A percentile compares a stretch with the other conserved stretches of the same genome.
Evolutionary conservation across 2,113 vertebrate genomes (phyloP).

Genomic region (Solea solea): DNA sequence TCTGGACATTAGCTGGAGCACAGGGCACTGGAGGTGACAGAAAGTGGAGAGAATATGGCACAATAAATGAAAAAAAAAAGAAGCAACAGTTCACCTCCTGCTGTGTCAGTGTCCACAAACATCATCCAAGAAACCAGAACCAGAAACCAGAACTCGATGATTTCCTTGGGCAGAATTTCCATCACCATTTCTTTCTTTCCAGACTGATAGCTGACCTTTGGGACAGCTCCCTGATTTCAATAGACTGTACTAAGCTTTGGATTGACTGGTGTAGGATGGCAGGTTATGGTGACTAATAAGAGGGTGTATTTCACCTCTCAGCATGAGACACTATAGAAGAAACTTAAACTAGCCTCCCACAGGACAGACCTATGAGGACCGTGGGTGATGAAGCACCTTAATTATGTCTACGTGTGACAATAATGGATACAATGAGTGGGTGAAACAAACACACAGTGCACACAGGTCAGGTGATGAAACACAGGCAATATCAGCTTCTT

Average conservation of each 20-base stretch:
- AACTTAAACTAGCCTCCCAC: slow-evolving; percentile 31
- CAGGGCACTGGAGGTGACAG: slow-evolving; percentile 74
- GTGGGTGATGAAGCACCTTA: slow-evolving; percentile 13
- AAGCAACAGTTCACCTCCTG: background rate
- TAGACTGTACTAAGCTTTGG: slow-evolving; percentile 29
- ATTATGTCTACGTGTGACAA: slow-evolving; percentile 7
- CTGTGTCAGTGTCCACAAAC: background rate
- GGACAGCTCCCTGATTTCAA: slow-evolving; percentile 38
- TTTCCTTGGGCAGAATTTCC: background rate
- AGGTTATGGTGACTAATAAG: slow-evolving; percentile 15
- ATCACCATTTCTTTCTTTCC: slow-evolving; percentile 22
- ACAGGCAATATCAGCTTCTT: too few relatives aligned
- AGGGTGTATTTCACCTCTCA: slow-evolving; percentile 24
- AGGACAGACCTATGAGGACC: slow-evolving; percentile 7
- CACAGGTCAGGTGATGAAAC: slow-evolving; percentile 1
- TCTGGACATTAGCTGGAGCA: slow-evolving; percentile 58
- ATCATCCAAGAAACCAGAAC: too few relatives aligned
- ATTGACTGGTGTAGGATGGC: slow-evolving; percentile 46
- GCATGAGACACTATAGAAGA: slow-evolving; percentile 44
- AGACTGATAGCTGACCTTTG: slow-evolving; percentile 48
- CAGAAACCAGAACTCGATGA: too few relatives aligned
- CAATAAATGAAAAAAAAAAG: background rate
- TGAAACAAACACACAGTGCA: slow-evolving; percentile 1
- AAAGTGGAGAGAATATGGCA: background rate
- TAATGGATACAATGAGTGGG: slow-evolving; percentile 28